Evolutionary conservation across 2,888 invertebrate species (phyloP).

Genomic region (Aphidoletes aphidimyza): DNA sequence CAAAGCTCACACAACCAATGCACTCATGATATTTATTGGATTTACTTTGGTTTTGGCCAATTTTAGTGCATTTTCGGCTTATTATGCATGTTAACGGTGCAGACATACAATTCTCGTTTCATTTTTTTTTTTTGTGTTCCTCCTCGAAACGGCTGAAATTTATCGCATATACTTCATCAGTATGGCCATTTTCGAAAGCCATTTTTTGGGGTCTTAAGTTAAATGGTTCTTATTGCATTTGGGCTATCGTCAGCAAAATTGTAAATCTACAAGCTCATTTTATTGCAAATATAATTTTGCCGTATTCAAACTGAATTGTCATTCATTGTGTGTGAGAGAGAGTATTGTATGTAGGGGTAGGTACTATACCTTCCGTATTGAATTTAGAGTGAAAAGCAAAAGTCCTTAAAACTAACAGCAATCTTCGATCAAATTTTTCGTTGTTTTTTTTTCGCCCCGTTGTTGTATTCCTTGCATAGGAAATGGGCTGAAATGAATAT

Average conservation of each 20-base stretch:
- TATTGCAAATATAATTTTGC: neutral
- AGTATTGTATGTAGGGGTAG: neutral
- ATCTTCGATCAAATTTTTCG: too few relatives aligned
- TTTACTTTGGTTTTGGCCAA: neutral
- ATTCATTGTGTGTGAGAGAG: neutral
- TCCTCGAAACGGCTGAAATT: too few relatives aligned
- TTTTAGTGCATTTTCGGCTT: constrained; percentile 26
- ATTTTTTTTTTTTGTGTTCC: neutral
- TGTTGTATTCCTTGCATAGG: too few relatives aligned
- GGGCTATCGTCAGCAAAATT: neutral
- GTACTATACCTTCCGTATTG: too few relatives aligned
- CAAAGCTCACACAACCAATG: constrained; percentile 7
- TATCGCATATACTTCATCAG: neutral
- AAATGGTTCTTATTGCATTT: neutral
- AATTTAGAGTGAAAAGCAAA: too few relatives aligned
- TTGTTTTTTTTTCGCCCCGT: too few relatives aligned
- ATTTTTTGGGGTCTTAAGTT: neutral
- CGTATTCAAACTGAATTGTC: constrained; percentile 29
- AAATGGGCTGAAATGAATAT: too few relatives aligned
- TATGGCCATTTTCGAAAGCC: neutral
- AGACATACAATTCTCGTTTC: neutral
- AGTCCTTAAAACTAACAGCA: too few relatives aligned
- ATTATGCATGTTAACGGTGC: constrained; percentile 5
- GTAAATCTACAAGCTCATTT: constrained; percentile 3
- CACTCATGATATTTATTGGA: constrained; percentile 38